These are phyloP conservation scores for Danio rerio DNA, from an alignment of 2,113 vertebrate species.

Conservation along the genomic window GRCz12tu NC_133183.1:33681001-33681500, in stretches of 20 bases:
- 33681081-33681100: background rate
- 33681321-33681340: background rate
- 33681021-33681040: background rate
- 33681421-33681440: background rate
- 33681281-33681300: background rate
- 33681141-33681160: background rate
- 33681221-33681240: background rate
- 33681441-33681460: background rate
- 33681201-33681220: background rate
- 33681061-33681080: background rate
- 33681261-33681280: background rate
- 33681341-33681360: background rate
- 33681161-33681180: background rate
- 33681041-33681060: background rate
- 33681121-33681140: background rate
- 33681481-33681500: background rate
- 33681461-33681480: background rate
- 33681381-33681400: background rate
- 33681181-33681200: background rate
- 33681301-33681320: background rate
- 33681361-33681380: background rate
- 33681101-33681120: conserved; percentile 22
- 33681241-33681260: background rate
- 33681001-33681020: background rate
- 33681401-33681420: background rate